phyloP scores from a whole-genome alignment of 2,797 vertebrate genomes.

The Centroberyx gerrardi region DNA sequence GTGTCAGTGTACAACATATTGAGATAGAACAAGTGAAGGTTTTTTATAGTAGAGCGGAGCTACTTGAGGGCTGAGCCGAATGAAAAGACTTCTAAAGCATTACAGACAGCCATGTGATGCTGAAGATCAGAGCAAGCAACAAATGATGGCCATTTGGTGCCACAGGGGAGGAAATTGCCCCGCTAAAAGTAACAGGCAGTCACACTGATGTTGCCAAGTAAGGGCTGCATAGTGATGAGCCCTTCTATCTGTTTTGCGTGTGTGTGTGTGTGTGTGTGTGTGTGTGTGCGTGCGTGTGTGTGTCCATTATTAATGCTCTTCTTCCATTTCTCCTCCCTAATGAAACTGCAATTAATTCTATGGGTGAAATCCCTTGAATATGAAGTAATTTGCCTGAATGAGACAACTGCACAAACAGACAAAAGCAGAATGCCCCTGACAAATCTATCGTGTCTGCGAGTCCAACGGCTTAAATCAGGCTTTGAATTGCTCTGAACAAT shows the following conservation, averaged over 20 bases:
- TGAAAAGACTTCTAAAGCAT: constrained; percentile 12
- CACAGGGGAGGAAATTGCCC: constrained; percentile 50
- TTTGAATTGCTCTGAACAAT: constrained; percentile 28
- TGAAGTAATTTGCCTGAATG: constrained; percentile 58
- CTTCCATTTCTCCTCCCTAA: constrained; percentile 50
- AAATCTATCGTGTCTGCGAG: constrained; percentile 26
- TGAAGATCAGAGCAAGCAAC: constrained; percentile 34
- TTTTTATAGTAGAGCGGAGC: constrained; percentile 6
- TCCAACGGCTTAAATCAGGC: background rate
- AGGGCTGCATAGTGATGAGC: constrained; percentile 34
- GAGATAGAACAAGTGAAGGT: background rate
- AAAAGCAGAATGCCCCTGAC: constrained; percentile 17
- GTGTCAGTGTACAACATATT: too few relatives aligned
- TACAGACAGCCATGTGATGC: constrained; percentile 13
- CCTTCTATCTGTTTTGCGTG: background rate
- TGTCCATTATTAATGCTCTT: constrained; percentile 25
- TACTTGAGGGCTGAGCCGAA: background rate
- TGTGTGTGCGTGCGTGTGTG: constrained; percentile 2
- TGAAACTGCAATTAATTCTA: constrained; percentile 62
- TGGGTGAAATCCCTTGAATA: constrained; percentile 61
- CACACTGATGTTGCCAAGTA: constrained; percentile 43
- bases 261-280: background rate
- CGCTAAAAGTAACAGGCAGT: constrained; percentile 48
- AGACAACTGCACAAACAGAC: constrained; percentile 28
- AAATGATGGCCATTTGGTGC: constrained; percentile 48